Evolutionary conservation across 2,797 vertebrate species (phyloP).

Genomic region (Tiaroga cobitis): DNA sequence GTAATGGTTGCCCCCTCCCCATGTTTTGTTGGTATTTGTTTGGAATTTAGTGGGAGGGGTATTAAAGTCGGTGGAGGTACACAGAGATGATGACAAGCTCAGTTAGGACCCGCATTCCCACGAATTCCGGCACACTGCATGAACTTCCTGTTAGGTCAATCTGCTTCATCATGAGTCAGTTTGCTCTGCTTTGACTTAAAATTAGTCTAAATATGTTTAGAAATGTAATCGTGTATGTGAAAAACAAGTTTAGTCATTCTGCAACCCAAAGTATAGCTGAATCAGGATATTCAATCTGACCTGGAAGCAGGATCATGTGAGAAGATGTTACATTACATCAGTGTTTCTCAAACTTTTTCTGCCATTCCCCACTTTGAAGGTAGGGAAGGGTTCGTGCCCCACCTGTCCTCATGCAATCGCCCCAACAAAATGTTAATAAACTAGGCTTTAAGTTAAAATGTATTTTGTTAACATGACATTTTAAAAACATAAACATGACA

Average conservation of each 20-base stretch:
- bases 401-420: too few species aligned
- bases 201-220: not conserved
- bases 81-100: not conserved
- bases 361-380: too few species aligned
- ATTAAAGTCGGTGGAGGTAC: slow-evolving; percentile 20
- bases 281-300: not conserved
- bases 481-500: too few species aligned
- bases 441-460: too few species aligned
- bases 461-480: too few species aligned
- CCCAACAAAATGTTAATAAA: too few species aligned
- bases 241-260: not conserved
- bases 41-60: slow-evolving; percentile 49
- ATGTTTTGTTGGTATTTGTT: slow-evolving; percentile 51
- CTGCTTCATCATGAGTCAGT: not conserved
- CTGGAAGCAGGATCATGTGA: not conserved
- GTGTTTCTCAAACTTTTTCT: too few species aligned
- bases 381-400: too few species aligned
- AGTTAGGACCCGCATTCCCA: slow-evolving; percentile 44
- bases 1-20: slow-evolving; percentile 33
- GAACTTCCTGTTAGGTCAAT: not conserved
- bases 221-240: not conserved
- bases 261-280: not conserved
- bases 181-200: not conserved
- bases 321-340: too few species aligned
- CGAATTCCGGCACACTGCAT: not conserved